These are phyloP conservation scores for Heliconius eleuchia DNA, from an alignment of 1,140 invertebrate genomes.

Conservation along the genomic window DNA sequence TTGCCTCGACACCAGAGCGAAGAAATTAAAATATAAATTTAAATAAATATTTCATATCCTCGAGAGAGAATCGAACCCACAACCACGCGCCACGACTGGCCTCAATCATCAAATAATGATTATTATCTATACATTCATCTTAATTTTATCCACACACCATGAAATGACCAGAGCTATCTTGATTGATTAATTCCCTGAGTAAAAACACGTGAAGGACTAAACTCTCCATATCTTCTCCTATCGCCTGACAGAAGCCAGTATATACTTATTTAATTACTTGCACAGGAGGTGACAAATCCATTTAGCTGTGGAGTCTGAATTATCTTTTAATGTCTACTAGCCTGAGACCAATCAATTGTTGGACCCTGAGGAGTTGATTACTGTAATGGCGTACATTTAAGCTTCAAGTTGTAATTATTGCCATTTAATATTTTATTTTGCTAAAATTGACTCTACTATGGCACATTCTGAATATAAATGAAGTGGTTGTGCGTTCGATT, in stretches of 20 bases:
- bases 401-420: slow-evolving; percentile 4
- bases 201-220: slow-evolving; percentile 21
- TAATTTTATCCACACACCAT: background rate
- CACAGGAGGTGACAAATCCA: slow-evolving; percentile 75
- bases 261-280: slow-evolving; percentile 75
- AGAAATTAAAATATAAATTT: too few species aligned
- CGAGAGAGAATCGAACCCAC: too few species aligned
- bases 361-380: slow-evolving; percentile 55
- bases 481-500: background rate
- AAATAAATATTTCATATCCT: too few species aligned
- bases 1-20: too few species aligned
- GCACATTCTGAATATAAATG: background rate
- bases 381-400: slow-evolving; percentile 1
- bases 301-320: slow-evolving; percentile 62
- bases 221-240: slow-evolving; percentile 1
- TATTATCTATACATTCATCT: background rate
- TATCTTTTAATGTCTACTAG: slow-evolving; percentile 75
- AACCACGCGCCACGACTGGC: too few species aligned
- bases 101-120: too few species aligned
- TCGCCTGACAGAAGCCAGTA: slow-evolving; percentile 40
- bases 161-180: background rate
- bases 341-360: slow-evolving; percentile 71
- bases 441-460: background rate
- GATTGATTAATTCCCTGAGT: slow-evolving; percentile 35
- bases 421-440: background rate